Evolutionary conservation across 2,888 invertebrate species (phyloP).

Genomic region (Zelleria hepariella): DNA sequence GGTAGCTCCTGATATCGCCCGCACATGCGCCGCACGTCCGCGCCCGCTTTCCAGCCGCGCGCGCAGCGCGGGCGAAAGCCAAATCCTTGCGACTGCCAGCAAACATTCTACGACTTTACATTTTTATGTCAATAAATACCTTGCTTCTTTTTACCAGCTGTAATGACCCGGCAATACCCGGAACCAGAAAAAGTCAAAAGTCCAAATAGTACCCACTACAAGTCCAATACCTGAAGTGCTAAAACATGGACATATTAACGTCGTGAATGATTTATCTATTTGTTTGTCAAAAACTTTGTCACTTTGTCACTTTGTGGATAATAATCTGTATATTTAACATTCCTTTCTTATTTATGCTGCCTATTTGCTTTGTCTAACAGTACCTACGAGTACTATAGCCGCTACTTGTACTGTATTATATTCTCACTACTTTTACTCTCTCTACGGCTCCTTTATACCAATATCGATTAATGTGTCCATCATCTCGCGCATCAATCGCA

Average conservation of each 20-base stretch:
- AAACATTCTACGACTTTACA: neutral
- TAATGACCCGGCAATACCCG: neutral
- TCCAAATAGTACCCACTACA: neutral
- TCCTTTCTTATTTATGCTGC: no score
- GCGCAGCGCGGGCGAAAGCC: conserved; percentile 19
- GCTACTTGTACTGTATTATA: neutral
- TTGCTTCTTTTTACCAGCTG: no score
- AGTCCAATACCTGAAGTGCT: neutral
- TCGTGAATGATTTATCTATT: neutral
- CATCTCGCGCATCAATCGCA: conserved; percentile 15
- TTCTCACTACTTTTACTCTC: conserved; percentile 2
- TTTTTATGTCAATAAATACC: no score
- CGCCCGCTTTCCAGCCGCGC: conserved; percentile 38
- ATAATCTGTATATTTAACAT: neutral
- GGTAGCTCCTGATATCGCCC: neutral
- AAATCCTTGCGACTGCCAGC: conserved; percentile 17
- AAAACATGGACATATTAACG: neutral
- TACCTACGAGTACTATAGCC: neutral
- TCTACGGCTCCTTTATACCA: neutral
- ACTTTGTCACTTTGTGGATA: neutral
- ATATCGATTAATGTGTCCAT: conserved; percentile 12
- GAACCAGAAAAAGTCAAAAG: neutral
- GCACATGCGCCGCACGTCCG: conserved; percentile 49
- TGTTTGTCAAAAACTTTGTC: neutral
- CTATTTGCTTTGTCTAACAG: neutral